A percentile compares a stretch with the other conserved stretches of the same genome.
These are phyloP conservation scores for Anarhynchus alexandrinus DNA, from an alignment of 2,113 vertebrate species.

Conservation along the genomic window DNA sequence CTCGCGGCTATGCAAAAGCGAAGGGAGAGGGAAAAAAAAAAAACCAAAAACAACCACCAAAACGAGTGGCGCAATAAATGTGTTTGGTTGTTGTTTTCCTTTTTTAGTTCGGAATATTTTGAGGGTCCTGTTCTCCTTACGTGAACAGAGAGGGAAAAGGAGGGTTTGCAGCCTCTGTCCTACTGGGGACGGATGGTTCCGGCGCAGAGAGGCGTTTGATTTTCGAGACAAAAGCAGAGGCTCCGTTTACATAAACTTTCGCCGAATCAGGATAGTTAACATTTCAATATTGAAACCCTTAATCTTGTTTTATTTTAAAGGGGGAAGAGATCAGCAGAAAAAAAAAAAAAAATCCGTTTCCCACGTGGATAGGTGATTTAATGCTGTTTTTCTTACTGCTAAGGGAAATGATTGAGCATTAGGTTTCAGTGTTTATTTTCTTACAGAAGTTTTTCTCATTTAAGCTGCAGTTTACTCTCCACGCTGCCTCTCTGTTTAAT, in stretches of 20 bases:
- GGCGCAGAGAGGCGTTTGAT: not conserved
- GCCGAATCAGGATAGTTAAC: not conserved
- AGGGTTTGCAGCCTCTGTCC: not conserved
- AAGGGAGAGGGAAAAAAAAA: not conserved
- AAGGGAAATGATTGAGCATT: conserved; percentile 78
- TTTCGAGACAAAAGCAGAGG: not conserved
- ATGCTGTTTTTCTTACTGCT: conserved; percentile 79
- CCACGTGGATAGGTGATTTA: conserved; percentile 80
- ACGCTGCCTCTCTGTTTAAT: conserved; percentile 64
- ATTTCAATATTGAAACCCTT: conserved; percentile 59
- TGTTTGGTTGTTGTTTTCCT: not conserved
- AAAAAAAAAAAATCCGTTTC: conserved; percentile 52
- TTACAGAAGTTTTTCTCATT: conserved; percentile 83
- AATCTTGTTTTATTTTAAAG: conserved; percentile 58
- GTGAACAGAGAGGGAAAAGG: not conserved
- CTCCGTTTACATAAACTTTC: conserved; percentile 51
- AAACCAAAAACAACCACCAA: not conserved
- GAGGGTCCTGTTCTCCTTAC: not conserved
- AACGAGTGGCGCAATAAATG: not conserved
- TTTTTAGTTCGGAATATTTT: not conserved
- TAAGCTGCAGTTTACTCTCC: conserved; percentile 68
- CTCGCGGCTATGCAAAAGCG: not conserved
- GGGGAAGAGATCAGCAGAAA: not conserved
- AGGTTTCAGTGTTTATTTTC: conserved; percentile 83
- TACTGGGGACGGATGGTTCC: not conserved